Evolutionary conservation across 1,140 invertebrate species (phyloP).

Genomic region (Ceratosolen solmsi): DNA sequence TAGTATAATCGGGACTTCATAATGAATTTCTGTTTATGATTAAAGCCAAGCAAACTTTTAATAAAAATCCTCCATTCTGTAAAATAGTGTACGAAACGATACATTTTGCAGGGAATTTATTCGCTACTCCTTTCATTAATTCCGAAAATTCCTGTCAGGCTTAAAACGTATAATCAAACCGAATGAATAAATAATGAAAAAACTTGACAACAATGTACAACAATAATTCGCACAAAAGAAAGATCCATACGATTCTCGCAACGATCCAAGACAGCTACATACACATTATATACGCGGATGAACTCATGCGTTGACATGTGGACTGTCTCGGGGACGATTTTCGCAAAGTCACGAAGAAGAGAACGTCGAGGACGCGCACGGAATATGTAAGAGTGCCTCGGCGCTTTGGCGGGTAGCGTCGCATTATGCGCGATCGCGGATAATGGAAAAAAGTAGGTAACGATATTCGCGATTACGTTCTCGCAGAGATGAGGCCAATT

Average conservation of each 20-base stretch:
- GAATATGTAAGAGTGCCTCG: conserved; percentile 32
- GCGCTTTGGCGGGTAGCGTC: neutral
- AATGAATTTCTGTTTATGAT: no score
- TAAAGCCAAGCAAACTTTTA: no score
- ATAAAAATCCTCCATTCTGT: no score
- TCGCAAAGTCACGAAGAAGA: neutral
- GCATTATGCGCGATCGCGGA: conserved; percentile 27
- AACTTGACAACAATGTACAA: neutral
- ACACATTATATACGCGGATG: neutral
- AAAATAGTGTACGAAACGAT: no score
- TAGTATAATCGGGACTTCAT: no score
- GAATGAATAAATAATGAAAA: neutral
- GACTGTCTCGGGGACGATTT: neutral
- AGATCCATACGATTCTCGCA: neutral
- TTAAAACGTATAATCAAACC: neutral
- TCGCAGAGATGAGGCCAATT: conserved; percentile 41
- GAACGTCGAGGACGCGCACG: conserved; percentile 2
- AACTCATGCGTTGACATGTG: neutral
- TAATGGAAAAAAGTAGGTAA: conserved; percentile 30
- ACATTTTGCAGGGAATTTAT: no score
- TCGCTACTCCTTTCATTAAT: no score
- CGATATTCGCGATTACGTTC: conserved; percentile 40
- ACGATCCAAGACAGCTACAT: neutral
- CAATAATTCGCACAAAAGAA: neutral
- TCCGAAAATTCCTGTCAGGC: neutral